Evolutionary conservation across 2,888 invertebrate genomes (phyloP).

Genomic region (Cylloceria caligata): DNA sequence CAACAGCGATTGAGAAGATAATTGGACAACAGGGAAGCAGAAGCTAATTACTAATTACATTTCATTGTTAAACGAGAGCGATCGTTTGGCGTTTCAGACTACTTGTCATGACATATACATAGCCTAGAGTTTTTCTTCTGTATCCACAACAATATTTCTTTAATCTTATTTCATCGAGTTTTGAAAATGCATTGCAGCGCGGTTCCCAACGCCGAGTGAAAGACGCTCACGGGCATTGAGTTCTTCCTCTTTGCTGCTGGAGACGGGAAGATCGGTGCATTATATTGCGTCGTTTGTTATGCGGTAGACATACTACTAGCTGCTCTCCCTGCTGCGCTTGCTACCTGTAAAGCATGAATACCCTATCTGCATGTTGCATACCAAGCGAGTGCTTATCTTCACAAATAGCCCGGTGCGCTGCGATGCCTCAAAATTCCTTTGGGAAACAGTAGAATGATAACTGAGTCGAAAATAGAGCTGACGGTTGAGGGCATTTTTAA

Average conservation of each 20-base stretch:
- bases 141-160: no score
- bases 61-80: conserved; percentile 58
- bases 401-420: conserved; percentile 7
- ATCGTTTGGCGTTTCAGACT: conserved; percentile 35
- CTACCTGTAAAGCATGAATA: conserved; percentile 66
- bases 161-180: neutral
- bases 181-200: neutral
- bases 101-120: neutral
- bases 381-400: conserved; percentile 55
- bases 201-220: neutral
- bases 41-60: conserved; percentile 62
- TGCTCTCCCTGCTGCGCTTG: conserved; percentile 37
- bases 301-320: conserved; percentile 66
- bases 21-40: conserved; percentile 51
- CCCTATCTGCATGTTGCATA: conserved; percentile 66
- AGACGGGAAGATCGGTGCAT: conserved; percentile 59
- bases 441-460: neutral
- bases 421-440: conserved; percentile 27
- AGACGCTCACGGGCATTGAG: conserved; percentile 2
- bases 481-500: no score
- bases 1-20: conserved; percentile 57
- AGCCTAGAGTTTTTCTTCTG: no score
- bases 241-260: conserved; percentile 47
- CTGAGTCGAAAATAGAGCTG: neutral
- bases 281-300: conserved; percentile 71